Base-by-base conservation (phyloP, 1,140 invertebrate species). In the Eubasilissa regina region DNA sequence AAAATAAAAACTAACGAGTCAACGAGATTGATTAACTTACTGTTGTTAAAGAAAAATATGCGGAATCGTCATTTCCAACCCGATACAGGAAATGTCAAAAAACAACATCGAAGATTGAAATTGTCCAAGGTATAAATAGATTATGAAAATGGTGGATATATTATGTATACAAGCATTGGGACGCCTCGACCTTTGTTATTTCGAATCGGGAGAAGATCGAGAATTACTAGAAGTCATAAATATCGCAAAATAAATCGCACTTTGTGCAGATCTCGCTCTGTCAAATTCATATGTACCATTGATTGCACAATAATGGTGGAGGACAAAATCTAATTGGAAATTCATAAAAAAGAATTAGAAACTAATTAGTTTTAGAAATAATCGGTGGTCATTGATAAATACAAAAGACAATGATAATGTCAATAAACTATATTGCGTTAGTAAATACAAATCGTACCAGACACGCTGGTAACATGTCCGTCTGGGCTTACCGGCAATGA, bases 401-500 rank as follows among this genome's bases (percentile, higher is more conserved):
- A 19, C 55, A 58, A 15, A 17, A 15, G 21, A 58, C 55, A 21
- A 21, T 12, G 25, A 35, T 3, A 21, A 21, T 58, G 21, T 21
- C 17, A 58, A 58, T 19, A 58, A 35, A 35, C 25, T 35, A 6
- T 6, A 35, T 35, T 35, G 6, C 25, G 25, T 35, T 35, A 21
- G 55, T 58, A 58, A 58, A 58, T 58, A 58, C 55, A 58, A 56
- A 21, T 58, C 21, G 17, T 1, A 15, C 55, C 55, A 70, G 68
- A 73, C 68, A 73, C 48, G 68, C 68, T 43, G 48, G 51, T 13
- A 73, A n/a, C 66, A 64, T 70, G 43, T 70, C 10, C 45, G 25
- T 53, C 68, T 45, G 48, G 48, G 53, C 68, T 73, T 35, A 73
- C 68, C 68, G 68, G 68, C 47, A 15, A 53, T 35, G 21, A 35